These are phyloP conservation scores for Coregonus clupeaformis DNA, from an alignment of 2,113 vertebrate species.

Conservation along the genomic window DNA sequence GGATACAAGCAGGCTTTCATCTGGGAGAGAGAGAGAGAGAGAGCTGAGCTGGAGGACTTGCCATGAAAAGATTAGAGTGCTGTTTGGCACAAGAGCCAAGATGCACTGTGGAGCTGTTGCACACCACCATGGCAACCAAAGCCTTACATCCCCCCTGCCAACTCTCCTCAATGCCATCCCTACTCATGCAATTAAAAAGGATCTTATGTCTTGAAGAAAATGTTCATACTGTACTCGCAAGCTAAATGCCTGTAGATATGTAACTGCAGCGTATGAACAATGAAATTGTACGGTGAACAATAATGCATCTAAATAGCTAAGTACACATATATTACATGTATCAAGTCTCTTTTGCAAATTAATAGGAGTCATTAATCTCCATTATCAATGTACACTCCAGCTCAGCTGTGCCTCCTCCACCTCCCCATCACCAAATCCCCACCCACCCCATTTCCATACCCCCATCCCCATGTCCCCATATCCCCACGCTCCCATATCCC, in stretches of 20 bases:
- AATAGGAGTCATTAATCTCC: background rate
- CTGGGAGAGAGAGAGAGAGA: conserved; percentile 28
- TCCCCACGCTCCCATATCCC: background rate
- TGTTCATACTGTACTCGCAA: too few species aligned
- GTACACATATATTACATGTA: too few species aligned
- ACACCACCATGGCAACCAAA: conserved; percentile 66
- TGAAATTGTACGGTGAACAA: too few species aligned
- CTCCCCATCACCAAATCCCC: conserved; percentile 40
- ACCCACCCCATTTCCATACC: conserved; percentile 37
- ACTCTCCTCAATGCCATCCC: background rate
- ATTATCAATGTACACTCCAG: conserved; percentile 45
- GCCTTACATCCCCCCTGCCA: conserved; percentile 53
- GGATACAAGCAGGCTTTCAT: conserved; percentile 68
- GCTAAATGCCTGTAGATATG: too few species aligned
- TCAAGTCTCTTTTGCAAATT: too few species aligned
- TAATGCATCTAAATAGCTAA: too few species aligned
- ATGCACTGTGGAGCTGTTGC: conserved; percentile 57
- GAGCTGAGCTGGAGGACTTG: conserved; percentile 53
- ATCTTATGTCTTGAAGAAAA: too few species aligned
- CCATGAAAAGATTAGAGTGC: conserved; percentile 73
- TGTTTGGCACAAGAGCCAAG: conserved; percentile 60
- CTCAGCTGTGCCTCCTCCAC: conserved; percentile 45
- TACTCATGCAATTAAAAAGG: too few species aligned
- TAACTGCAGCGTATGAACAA: too few species aligned
- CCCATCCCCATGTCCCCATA: background rate